These are phyloP conservation scores for Lipotes vexillifer DNA, from an alignment of 2,113 vertebrate genomes.

Conservation along the genomic window DNA sequence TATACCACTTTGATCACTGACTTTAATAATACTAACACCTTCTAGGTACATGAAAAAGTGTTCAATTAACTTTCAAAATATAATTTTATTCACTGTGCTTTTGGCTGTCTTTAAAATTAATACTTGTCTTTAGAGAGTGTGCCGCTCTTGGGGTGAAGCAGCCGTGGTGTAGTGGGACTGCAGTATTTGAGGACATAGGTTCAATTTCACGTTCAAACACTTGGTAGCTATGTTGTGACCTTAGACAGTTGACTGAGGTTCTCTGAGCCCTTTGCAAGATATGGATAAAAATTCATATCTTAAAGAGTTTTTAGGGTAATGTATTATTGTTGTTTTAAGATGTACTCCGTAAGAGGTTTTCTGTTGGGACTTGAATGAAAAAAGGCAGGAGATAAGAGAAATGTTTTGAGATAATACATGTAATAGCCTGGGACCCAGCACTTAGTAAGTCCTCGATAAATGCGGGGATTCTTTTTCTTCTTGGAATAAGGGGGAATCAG, in stretches of 20 bases:
- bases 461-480: neutral
- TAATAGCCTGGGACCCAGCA: neutral
- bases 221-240: neutral
- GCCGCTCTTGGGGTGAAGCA: neutral
- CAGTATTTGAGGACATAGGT: neutral
- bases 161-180: neutral
- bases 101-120: slow-evolving; percentile 2
- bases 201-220: neutral
- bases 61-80: slow-evolving; percentile 6
- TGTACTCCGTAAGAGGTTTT: neutral
- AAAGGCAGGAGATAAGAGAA: neutral
- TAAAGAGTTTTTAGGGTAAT: neutral
- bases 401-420: neutral
- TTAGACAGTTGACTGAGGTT: neutral
- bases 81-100: neutral
- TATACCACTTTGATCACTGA: neutral
- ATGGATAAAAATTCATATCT: neutral
- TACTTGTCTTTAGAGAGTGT: neutral
- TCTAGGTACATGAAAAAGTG: neutral
- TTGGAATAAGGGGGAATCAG: neutral
- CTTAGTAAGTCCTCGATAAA: neutral
- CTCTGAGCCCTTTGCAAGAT: neutral
- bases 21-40: neutral
- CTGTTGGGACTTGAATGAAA: neutral
- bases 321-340: neutral